phyloP scores from a whole-genome alignment of 2,113 vertebrate genomes.

The Rallus limicola region DNA sequence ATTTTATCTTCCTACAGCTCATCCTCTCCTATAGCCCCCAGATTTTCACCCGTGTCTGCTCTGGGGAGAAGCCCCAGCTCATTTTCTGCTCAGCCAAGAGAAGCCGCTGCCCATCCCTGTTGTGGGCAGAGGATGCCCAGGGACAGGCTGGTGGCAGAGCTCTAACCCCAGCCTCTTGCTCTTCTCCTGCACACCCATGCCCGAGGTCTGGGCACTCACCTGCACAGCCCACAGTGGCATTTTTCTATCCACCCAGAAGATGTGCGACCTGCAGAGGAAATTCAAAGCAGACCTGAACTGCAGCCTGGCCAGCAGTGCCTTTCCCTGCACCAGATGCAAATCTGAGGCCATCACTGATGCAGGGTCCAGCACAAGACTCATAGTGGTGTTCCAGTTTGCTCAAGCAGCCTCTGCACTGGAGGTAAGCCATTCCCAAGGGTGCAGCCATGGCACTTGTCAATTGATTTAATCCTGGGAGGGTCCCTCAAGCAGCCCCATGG shows the following conservation, averaged over 20 bases:
- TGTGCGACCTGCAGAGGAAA: constrained; percentile 74
- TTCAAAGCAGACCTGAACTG: rapidly evolving
- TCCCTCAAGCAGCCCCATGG: rapidly evolving
- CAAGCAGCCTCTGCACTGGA: background rate
- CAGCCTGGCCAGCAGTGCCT: rapidly evolving
- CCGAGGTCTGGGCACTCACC: constrained; percentile 69
- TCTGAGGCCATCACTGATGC: rapidly evolving
- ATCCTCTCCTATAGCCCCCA: background rate
- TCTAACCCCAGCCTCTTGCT: background rate
- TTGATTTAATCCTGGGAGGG: background rate
- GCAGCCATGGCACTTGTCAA: background rate
- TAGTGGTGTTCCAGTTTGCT: background rate
- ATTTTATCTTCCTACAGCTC: background rate
- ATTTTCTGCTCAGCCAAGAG: background rate
- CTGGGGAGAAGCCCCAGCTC: background rate
- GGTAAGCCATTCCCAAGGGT: background rate
- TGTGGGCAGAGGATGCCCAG: background rate
- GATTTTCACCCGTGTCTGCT: background rate
- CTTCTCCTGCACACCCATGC: rapidly evolving
- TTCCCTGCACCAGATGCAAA: rapidly evolving
- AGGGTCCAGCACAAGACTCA: background rate
- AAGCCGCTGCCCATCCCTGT: background rate
- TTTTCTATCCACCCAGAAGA: constrained; percentile 92
- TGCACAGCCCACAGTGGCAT: constrained; percentile 91
- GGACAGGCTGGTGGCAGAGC: background rate